phyloP scores from a whole-genome alignment of 2,888 invertebrate genomes.

The Timema podura region DNA sequence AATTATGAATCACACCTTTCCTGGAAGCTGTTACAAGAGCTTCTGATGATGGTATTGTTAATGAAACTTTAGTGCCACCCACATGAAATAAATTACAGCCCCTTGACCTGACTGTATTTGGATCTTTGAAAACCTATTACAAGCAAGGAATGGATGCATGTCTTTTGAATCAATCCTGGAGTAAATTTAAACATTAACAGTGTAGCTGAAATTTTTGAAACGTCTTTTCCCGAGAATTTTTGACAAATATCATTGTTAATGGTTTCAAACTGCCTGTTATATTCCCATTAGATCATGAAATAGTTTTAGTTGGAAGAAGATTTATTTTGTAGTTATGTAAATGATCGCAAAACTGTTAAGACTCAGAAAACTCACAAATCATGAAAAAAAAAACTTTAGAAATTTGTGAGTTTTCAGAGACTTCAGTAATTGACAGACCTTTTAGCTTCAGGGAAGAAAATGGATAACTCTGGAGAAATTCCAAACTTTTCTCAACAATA shows the following conservation, averaged over 20 bases:
- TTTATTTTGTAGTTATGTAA: too few relatives aligned
- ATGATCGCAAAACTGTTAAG: too few relatives aligned
- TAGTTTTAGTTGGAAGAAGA: too few relatives aligned
- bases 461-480: too few relatives aligned
- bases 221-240: neutral
- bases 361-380: too few relatives aligned
- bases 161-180: neutral
- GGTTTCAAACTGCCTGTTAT: neutral
- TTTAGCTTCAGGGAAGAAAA: too few relatives aligned
- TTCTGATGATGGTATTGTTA: neutral
- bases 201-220: neutral
- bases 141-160: too few relatives aligned
- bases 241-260: neutral
- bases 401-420: too few relatives aligned
- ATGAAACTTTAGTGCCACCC: neutral
- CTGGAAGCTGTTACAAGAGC: neutral
- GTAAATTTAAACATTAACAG: neutral
- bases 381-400: too few relatives aligned
- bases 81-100: neutral
- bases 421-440: too few relatives aligned
- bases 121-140: too few relatives aligned
- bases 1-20: neutral
- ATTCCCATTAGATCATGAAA: neutral
- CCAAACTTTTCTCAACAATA: too few relatives aligned
- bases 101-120: neutral